phyloP scores from a whole-genome alignment of 2,797 vertebrate genomes.

The Spinibarbus caldwelli region DNA sequence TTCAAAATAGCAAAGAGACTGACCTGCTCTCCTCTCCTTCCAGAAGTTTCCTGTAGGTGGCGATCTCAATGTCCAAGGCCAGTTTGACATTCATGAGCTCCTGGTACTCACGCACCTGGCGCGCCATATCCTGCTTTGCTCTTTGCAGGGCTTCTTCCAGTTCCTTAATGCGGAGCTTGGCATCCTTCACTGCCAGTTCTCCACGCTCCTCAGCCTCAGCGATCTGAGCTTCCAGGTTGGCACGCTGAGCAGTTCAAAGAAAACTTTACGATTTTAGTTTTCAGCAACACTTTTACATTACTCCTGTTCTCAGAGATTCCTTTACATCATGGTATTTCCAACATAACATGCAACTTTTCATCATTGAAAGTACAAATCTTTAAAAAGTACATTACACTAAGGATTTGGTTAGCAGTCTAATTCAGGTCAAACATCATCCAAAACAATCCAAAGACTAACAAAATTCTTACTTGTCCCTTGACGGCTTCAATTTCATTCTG shows the following conservation, averaged over 20 bases:
- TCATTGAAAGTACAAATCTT: not conserved
- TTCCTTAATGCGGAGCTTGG: conserved; percentile 74
- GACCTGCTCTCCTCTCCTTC: conserved; percentile 86
- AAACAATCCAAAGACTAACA: not conserved
- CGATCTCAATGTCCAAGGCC: conserved; percentile 79
- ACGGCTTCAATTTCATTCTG: conserved; percentile 87
- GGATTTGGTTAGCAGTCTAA: not conserved
- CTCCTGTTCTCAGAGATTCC: not conserved
- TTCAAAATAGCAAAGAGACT: conserved; percentile 13
- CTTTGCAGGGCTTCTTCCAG: conserved; percentile 74
- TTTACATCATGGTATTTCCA: no score
- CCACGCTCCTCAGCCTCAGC: conserved; percentile 74
- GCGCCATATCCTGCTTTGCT: conserved; percentile 76
- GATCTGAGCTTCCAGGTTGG: conserved; percentile 72
- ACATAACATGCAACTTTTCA: not conserved
- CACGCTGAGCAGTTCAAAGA: conserved; percentile 71
- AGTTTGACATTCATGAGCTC: conserved; percentile 83
- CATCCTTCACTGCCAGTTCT: conserved; percentile 75
- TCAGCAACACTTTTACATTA: not conserved
- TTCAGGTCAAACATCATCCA: not conserved
- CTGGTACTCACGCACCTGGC: conserved; percentile 83
- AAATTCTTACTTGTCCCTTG: conserved; percentile 85
- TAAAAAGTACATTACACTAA: not conserved
- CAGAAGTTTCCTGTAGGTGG: conserved; percentile 81
- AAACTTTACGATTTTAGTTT: not conserved